phyloP scores from a whole-genome alignment of 2,113 vertebrate species.

The Sinocyclocheilus maitianheensis region DNA sequence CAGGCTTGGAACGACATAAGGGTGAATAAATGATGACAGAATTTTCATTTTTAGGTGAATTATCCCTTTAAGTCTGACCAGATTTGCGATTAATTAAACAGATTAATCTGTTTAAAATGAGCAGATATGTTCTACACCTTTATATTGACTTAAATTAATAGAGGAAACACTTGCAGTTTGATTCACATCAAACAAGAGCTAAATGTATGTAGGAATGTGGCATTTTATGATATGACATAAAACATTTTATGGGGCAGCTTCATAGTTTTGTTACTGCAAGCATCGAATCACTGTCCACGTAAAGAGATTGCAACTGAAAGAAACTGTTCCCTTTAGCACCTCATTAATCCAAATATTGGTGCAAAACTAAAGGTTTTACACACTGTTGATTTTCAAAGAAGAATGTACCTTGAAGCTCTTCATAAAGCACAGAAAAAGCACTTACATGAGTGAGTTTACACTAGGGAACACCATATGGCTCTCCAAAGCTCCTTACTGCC shows the following conservation, averaged over 20 bases:
- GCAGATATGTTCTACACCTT: too few species aligned
- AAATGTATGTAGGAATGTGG: neutral
- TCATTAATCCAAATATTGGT: neutral
- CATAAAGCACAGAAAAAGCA: slow-evolving; percentile 5
- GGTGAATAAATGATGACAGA: neutral
- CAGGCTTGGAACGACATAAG: neutral
- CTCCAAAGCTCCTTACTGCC: slow-evolving; percentile 14
- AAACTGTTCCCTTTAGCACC: neutral
- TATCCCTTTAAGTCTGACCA: neutral
- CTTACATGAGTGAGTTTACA: neutral
- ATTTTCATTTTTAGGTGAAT: neutral
- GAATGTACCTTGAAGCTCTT: slow-evolving; percentile 1
- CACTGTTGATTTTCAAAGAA: neutral
- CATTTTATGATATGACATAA: neutral
- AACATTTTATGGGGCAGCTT: neutral
- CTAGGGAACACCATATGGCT: slow-evolving; percentile 21
- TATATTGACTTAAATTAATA: too few species aligned
- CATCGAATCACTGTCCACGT: neutral
- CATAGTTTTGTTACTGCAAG: neutral
- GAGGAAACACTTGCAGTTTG: neutral
- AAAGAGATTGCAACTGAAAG: neutral
- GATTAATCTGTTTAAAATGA: too few species aligned
- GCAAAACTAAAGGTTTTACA: neutral
- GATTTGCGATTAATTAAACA: too few species aligned
- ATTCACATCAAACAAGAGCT: neutral